These are phyloP conservation scores for Scortum barcoo DNA, from an alignment of 2,113 vertebrate species.

Conservation along the genomic window DNA sequence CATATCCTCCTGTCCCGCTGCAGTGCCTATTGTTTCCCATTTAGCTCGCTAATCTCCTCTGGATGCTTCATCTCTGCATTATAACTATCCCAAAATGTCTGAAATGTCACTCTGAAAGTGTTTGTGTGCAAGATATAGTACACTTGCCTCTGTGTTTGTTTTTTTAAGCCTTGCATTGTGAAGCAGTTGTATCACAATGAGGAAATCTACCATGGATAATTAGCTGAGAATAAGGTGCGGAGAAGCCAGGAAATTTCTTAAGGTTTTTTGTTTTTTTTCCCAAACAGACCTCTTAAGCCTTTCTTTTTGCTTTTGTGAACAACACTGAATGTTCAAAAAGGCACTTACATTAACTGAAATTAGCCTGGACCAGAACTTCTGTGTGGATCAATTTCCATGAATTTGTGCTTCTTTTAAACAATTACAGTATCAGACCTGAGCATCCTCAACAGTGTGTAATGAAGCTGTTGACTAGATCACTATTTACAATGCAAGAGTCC, in stretches of 20 bases:
- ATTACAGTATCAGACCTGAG: constrained; percentile 7
- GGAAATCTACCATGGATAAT: constrained; percentile 78
- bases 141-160: constrained; percentile 52
- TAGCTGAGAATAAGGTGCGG: constrained; percentile 70
- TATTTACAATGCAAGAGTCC: constrained; percentile 6
- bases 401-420: constrained; percentile 38
- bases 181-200: constrained; percentile 75
- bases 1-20: constrained; percentile 74
- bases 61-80: constrained; percentile 71
- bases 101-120: constrained; percentile 63
- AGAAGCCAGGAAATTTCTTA: constrained; percentile 68
- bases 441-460: constrained; percentile 6
- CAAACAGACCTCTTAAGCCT: constrained; percentile 51
- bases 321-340: constrained; percentile 44
- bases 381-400: constrained; percentile 34
- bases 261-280: constrained; percentile 46
- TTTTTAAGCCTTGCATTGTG: constrained; percentile 67
- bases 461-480: not conserved
- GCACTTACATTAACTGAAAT: constrained; percentile 34
- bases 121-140: constrained; percentile 52
- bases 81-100: constrained; percentile 70
- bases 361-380: constrained; percentile 5
- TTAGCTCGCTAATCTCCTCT: constrained; percentile 73
- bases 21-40: constrained; percentile 74
- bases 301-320: constrained; percentile 60